A percentile compares a stretch with the other conserved stretches of the same genome.
Conservation (phyloP, 2,888 invertebrate genomes). For the Thumatha senex region DNA sequence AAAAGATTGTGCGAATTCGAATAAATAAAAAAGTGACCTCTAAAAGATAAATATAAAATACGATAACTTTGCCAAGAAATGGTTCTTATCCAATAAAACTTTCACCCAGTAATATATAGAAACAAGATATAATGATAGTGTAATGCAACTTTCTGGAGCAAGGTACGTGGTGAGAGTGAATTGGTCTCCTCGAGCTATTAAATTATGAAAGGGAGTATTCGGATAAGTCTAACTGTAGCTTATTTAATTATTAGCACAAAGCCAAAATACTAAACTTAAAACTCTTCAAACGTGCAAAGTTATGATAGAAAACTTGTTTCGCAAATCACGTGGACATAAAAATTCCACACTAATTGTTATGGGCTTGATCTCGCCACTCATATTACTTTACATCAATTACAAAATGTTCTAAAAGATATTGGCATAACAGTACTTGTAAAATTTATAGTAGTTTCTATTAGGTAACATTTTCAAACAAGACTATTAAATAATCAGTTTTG, state of each 20-base stretch:
- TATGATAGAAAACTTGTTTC: neutral
- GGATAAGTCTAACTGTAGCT: neutral
- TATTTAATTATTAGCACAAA: too few species aligned
- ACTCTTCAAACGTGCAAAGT: too few species aligned
- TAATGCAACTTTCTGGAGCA: neutral
- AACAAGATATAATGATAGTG: neutral
- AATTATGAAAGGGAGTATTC: neutral
- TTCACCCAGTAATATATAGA: neutral
- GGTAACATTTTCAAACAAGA: too few species aligned
- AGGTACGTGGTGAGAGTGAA: neutral
- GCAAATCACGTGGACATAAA: neutral
- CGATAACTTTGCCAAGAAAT: too few species aligned
- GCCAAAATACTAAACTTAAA: too few species aligned
- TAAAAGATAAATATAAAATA: too few species aligned
- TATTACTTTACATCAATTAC: neutral
- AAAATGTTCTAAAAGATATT: neutral
- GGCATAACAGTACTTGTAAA: neutral
- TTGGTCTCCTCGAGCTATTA: neutral
- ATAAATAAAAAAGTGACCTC: too few species aligned
- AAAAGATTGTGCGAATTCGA: too few species aligned
- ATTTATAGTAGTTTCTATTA: neutral
- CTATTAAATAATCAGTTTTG: too few species aligned
- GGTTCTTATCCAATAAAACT: too few species aligned
- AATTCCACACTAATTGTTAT: conserved; percentile 1
- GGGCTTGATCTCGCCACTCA: conserved; percentile 5